Base-by-base conservation (phyloP, 2,797 vertebrate genomes). In the Myotis myotis region DNA sequence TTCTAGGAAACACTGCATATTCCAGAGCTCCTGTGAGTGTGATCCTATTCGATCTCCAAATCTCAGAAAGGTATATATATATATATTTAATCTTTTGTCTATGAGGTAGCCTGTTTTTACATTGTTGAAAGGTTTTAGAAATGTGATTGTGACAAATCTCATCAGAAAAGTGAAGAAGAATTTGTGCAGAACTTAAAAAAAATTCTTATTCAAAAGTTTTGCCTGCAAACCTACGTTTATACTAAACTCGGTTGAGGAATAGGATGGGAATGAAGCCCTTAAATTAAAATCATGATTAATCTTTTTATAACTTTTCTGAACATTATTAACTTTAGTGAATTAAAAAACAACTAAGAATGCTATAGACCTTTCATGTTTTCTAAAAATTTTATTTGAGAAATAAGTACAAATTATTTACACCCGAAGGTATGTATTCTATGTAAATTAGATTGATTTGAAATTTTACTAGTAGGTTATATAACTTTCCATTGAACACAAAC, bases 371-470 rank as follows among this genome's bases (percentile, higher is more conserved):
- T 74, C 16, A 75, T 60, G 15, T 80, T 72, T 30, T 3, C 28
- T 95, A 68, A 93, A 72, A 8, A 62, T 80, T 96, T 91, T 87
- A 70, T 88, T 82, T 81, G 36, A 80, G 28, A 96, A 93, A 44
- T 82, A 66, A 74, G 23, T 55, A 28, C 16, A 82, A 83, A 94
- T 78, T 86, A 33, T 62, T 53, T 49, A 10, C 5, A 20, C 4
- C 36, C 17, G 5, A 2, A 19, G 22, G 13, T 64, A 7, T 57
- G 6, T 33, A 75, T 78, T 86, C 68, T 19, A 17, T 22, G 80
- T 95, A 75, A 4, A 86, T 17, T 51, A 62, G 10, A 79, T 47
- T 88, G 38, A 82, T 47, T 84, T 82, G 60, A 75, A 80, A 33
- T 57, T 66, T 81, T 93, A 94, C 89, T 60, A 33, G 22, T 5